A percentile compares a stretch with the other conserved stretches of the same genome.
Conservation (phyloP, 1,140 invertebrate genomes). For the Hyles vespertilio region DNA sequence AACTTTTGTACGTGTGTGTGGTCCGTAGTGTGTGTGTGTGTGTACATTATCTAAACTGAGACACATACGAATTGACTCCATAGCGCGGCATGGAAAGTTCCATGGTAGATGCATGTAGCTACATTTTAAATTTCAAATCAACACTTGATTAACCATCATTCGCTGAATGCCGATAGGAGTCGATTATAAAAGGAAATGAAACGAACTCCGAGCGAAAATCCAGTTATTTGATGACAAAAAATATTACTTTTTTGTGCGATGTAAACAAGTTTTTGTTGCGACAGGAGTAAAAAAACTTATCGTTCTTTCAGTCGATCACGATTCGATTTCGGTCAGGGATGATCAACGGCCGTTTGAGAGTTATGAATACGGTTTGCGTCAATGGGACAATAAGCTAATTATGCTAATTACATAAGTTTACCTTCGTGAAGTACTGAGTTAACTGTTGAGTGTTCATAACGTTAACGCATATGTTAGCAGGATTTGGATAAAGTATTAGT, state of each 20-base stretch:
- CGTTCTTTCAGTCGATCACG: conserved; percentile 21
- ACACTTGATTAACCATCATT: conserved; percentile 26
- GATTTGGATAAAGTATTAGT: no score
- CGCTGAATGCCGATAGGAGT: conserved; percentile 35
- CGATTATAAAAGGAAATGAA: conserved; percentile 5
- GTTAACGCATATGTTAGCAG: no score
- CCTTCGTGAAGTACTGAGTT: no score
- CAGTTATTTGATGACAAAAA: conserved; percentile 23
- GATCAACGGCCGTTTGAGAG: conserved; percentile 15
- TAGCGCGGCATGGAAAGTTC: conserved; percentile 41
- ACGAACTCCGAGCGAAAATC: conserved; percentile 21
- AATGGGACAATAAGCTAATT: no score
- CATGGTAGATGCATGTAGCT: conserved; percentile 25
- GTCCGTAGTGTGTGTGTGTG: conserved; percentile 10
- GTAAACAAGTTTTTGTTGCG: conserved; percentile 30
- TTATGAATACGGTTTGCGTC: no score
- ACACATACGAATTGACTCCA: conserved; percentile 31
- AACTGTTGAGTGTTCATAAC: no score
- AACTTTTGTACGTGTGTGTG: conserved; percentile 14
- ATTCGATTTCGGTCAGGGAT: conserved; percentile 44
- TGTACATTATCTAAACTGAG: conserved; percentile 19
- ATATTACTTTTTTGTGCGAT: conserved; percentile 3
- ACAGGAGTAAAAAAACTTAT: conserved; percentile 17
- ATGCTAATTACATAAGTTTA: no score
- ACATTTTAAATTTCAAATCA: conserved; percentile 43